Evolutionary conservation across 2,888 invertebrate genomes (phyloP).

Genomic region (Zhengitettix transpicula): DNA sequence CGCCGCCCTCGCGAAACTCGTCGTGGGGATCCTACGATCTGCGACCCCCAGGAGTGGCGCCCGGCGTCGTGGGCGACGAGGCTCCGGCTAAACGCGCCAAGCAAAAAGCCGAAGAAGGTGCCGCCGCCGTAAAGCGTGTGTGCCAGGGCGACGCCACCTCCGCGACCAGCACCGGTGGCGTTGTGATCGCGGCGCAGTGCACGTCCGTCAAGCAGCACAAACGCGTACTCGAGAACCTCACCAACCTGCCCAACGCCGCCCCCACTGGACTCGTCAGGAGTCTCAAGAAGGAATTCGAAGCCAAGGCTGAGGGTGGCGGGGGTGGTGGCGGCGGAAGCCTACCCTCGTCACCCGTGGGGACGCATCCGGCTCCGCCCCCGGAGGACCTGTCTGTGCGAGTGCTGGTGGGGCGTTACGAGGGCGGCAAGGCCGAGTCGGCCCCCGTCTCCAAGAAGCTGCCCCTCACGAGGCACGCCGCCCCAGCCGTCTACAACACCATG

Average conservation of each 20-base stretch:
- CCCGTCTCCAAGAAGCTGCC: slow-evolving; percentile 13
- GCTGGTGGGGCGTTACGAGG: slow-evolving; percentile 59
- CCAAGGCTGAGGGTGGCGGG: slow-evolving; percentile 38
- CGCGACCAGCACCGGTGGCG: slow-evolving; percentile 26
- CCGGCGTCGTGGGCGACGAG: slow-evolving; percentile 21
- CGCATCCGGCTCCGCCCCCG: slow-evolving; percentile 26
- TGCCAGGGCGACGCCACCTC: slow-evolving; percentile 9
- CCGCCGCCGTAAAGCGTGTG: slow-evolving; percentile 22
- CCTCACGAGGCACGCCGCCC: too few species aligned
- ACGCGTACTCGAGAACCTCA: slow-evolving; percentile 31
- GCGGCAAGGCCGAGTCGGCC: slow-evolving; percentile 22
- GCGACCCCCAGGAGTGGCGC: slow-evolving; percentile 21
- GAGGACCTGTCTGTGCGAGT: slow-evolving; percentile 58
- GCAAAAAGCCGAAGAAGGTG: slow-evolving; percentile 45
- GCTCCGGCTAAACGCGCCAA: slow-evolving; percentile 48
- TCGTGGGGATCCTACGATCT: slow-evolving; percentile 58
- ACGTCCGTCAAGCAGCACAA: slow-evolving; percentile 36
- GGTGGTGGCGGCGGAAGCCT: slow-evolving; percentile 26
- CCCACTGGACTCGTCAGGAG: slow-evolving; percentile 57
- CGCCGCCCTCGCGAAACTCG: slow-evolving; percentile 43
- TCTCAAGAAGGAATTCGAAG: slow-evolving; percentile 78
- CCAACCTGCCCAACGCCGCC: slow-evolving; percentile 15
- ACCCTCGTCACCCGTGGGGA: slow-evolving; percentile 46
- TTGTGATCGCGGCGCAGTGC: slow-evolving; percentile 30
- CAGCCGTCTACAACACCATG: too few species aligned